Evolutionary conservation across 2,797 vertebrate species (phyloP).

Genomic region (Prunella strophiata): DNA sequence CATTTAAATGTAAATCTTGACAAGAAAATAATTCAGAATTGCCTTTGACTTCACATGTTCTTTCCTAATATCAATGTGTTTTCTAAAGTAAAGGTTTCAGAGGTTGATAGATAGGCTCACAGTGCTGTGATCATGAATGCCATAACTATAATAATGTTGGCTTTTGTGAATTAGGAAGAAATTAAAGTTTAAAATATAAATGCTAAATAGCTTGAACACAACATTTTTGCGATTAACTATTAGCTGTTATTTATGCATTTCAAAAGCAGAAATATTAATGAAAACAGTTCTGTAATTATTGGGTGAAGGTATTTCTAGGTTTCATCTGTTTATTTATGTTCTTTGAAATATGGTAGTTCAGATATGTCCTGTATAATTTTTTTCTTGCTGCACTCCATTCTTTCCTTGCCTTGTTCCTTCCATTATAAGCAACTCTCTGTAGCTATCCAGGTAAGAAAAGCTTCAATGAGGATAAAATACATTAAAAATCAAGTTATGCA

Average conservation of each 20-base stretch:
- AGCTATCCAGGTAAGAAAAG: neutral
- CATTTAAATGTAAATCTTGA: neutral
- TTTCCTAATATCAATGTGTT: neutral
- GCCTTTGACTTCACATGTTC: neutral
- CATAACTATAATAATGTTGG: neutral
- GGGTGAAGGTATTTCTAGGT: neutral
- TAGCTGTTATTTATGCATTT: neutral
- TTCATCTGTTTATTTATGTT: constrained; percentile 17
- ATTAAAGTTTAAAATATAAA: neutral
- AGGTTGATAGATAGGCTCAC: neutral
- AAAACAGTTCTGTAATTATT: neutral
- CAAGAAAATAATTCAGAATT: neutral
- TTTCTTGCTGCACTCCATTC: neutral
- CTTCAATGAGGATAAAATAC: neutral
- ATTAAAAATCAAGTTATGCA: neutral
- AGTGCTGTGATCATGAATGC: neutral
- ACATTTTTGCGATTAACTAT: neutral
- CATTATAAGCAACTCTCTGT: neutral
- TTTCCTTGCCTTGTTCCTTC: neutral
- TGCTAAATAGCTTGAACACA: neutral
- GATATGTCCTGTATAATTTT: neutral
- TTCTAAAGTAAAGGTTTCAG: neutral
- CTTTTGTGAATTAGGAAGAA: neutral
- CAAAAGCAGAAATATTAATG: neutral
- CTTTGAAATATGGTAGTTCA: neutral